phyloP scores from a whole-genome alignment of 2,113 vertebrate genomes.

The Platichthys flesus region DNA sequence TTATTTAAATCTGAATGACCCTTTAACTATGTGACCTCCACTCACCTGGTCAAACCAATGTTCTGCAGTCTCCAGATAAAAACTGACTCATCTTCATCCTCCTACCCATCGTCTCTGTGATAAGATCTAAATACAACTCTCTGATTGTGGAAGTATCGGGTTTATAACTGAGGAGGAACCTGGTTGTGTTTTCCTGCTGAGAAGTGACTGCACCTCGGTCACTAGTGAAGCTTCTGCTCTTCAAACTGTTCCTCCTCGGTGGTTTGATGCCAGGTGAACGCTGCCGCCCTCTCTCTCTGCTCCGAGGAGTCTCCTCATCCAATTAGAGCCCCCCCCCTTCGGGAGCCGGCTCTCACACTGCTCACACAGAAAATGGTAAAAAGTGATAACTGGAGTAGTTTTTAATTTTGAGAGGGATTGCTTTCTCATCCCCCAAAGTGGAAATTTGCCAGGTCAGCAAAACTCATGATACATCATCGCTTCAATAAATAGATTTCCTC shows the following conservation, averaged over 20 bases:
- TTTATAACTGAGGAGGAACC: no score
- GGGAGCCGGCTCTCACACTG: background rate
- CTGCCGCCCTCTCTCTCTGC: background rate
- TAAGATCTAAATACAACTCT: no score
- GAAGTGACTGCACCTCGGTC: no score
- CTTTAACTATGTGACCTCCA: no score
- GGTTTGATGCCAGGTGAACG: background rate
- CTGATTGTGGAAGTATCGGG: no score
- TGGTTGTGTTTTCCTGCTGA: no score
- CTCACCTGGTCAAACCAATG: no score
- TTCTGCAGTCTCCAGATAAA: no score
- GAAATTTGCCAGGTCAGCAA: conserved; percentile 39
- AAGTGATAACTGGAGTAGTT: background rate
- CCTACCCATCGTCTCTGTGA: no score
- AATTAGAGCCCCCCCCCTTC: conserved; percentile 20
- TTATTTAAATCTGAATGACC: no score
- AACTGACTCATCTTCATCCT: no score
- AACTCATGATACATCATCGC: conserved; percentile 16
- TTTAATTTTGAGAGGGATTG: conserved; percentile 7
- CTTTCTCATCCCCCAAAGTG: conserved; percentile 7
- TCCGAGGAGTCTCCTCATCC: background rate
- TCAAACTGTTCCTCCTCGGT: background rate
- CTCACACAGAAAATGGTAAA: background rate
- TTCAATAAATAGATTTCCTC: conserved; percentile 5
- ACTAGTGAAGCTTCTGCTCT: background rate